Evolutionary conservation across 2,113 vertebrate genomes (phyloP).

Genomic region (Menura novaehollandiae): DNA sequence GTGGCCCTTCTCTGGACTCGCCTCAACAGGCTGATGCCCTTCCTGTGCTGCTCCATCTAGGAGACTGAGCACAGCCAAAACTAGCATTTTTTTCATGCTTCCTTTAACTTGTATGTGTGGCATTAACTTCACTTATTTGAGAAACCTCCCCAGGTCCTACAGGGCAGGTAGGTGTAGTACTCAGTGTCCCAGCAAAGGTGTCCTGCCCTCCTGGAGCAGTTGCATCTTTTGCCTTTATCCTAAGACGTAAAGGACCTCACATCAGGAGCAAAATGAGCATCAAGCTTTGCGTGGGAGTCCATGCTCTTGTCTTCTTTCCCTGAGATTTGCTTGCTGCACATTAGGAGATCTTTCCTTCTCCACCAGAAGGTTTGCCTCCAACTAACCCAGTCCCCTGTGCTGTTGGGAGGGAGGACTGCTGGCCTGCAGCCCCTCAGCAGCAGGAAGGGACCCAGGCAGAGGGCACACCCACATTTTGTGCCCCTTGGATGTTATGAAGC

Average conservation of each 20-base stretch:
- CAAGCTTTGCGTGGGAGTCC: not conserved
- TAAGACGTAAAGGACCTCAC: not conserved
- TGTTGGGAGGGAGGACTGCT: not conserved
- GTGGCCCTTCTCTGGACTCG: rapidly evolving
- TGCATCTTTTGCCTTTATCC: not conserved
- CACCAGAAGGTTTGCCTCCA: not conserved
- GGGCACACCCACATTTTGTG: conserved; percentile 41
- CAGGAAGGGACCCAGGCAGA: conserved; percentile 62
- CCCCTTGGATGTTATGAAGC: conserved; percentile 54
- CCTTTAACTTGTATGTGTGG: not conserved
- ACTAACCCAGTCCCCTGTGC: not conserved
- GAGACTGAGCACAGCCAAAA: not conserved
- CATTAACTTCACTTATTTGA: not conserved
- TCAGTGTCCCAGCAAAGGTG: not conserved
- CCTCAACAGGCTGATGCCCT: not conserved
- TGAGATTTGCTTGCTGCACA: not conserved
- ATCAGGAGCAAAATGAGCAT: not conserved
- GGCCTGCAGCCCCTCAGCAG: not conserved
- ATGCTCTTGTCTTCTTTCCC: not conserved
- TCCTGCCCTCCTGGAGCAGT: not conserved
- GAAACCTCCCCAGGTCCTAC: not conserved
- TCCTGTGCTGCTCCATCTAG: not conserved
- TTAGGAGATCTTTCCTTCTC: not conserved
- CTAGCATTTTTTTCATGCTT: not conserved
- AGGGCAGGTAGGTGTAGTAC: not conserved